A percentile compares a stretch with the other conserved stretches of the same genome.
These are phyloP conservation scores for Cheilosia grossa DNA, from an alignment of 2,888 invertebrate genomes.

Conservation along the genomic window DNA sequence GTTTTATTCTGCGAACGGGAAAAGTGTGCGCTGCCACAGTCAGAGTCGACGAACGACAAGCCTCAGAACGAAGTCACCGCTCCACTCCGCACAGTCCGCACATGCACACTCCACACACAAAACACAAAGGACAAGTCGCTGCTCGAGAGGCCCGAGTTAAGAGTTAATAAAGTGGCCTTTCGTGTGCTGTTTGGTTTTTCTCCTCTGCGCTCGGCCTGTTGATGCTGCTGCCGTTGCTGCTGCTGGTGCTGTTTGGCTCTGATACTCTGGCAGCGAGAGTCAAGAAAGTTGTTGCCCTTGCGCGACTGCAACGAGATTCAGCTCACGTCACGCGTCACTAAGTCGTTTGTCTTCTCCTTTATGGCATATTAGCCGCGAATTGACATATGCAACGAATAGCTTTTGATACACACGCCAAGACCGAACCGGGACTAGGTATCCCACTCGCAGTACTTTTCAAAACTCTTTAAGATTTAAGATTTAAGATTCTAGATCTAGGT, in stretches of 20 bases:
- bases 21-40: conserved; percentile 21
- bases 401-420: conserved; percentile 2
- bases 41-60: conserved; percentile 23
- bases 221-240: conserved; percentile 21
- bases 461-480: conserved; percentile 21
- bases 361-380: conserved; percentile 71
- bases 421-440: conserved; percentile 30
- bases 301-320: conserved; percentile 73
- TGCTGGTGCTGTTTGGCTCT: conserved; percentile 1
- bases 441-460: conserved; percentile 43
- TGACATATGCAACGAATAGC: conserved; percentile 63
- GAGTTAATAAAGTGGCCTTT: conserved; percentile 74
- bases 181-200: conserved; percentile 70
- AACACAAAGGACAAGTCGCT: conserved; percentile 49
- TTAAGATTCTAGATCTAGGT: conserved; percentile 23
- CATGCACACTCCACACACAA: background rate
- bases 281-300: conserved; percentile 75
- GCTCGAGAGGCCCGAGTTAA: conserved; percentile 34
- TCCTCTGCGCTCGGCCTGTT: conserved; percentile 56
- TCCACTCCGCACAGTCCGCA: conserved; percentile 2
- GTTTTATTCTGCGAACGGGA: conserved; percentile 67
- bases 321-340: conserved; percentile 74
- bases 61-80: background rate
- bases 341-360: conserved; percentile 75
- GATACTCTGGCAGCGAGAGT: conserved; percentile 38